Evolutionary conservation across 2,797 vertebrate genomes (phyloP), one percentile per base, ranked within the genome.

Genomic region (Gouania willdenowi): DNA sequence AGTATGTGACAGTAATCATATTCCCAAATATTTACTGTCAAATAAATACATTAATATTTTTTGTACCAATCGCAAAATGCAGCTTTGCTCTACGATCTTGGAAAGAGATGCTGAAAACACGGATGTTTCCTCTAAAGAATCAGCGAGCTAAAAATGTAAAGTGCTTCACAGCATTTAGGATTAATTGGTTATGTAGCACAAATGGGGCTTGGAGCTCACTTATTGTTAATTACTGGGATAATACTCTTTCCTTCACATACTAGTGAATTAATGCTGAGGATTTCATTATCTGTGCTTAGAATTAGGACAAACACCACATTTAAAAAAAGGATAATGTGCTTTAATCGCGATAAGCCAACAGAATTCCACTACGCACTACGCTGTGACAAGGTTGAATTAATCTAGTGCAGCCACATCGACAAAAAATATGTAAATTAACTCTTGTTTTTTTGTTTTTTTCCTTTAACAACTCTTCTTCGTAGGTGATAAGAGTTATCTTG

Each of bases 171-270:
- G 29, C 8, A 1, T 37, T 36, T 7, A 25, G 37, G 30, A 41
- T 49, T 62, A 62, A 68, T 54, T 68, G 35, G n/a, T 48, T 55
- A 44, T 25, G 12, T 48, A 36, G 51, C 51, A 57, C 31, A 11
- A 43, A 25, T 55, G 50, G 46, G 53, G 66, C 66, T 58, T 57
- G 57, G 67, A 50, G 33, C 50, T 69, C 2, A 5, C 40, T 48
- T 77, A 46, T 56, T 71, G 57, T 64, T 68, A 65, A 74, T 66
- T 56, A 66, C 36, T 34, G 46, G 45, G 34, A 67, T 63, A 71
- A 66, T 60, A 45, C 48, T 27, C 41, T 52, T 69, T 48, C 17
- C 63, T 75, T 74, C 53, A 25, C 55, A 64, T 55, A 42, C 62
- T 52, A 66, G 22, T 26, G 46, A 66, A 60, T 34, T 13, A 26